These are phyloP conservation scores for Panagrolaimus sp. DNA, from an alignment of 1,140 invertebrate species.

Conservation along the genomic window DNA sequence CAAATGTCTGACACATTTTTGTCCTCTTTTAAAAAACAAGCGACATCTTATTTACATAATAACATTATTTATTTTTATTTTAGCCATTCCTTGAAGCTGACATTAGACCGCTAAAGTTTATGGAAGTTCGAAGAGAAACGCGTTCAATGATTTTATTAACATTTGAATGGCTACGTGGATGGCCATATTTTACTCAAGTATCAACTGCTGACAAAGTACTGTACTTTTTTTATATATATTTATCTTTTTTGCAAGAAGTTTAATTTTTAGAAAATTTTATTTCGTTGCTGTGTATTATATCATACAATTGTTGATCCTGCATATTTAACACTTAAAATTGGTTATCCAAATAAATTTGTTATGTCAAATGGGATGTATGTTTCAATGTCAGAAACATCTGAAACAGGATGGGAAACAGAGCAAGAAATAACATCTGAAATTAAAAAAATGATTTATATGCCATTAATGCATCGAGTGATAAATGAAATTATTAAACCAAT, in stretches of 20 bases:
- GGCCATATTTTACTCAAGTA: background rate
- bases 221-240: background rate
- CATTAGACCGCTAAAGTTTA: slow-evolving; percentile 4
- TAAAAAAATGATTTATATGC: slow-evolving; percentile 25
- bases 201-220: background rate
- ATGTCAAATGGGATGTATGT: slow-evolving; percentile 10
- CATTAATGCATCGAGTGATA: slow-evolving; percentile 29
- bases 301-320: slow-evolving; percentile 6
- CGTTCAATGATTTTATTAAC: slow-evolving; percentile 1
- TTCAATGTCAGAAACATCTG: background rate
- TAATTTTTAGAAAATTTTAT: background rate
- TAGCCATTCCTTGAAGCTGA: background rate
- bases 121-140: slow-evolving; percentile 4
- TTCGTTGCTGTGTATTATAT: background rate
- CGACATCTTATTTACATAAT: no score
- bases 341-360: slow-evolving; percentile 6
- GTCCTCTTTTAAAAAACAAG: no score
- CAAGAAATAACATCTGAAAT: background rate
- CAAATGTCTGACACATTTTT: no score
- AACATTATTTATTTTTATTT: background rate
- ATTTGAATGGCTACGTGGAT: slow-evolving; percentile 3
- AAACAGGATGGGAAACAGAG: background rate
- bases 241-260: background rate
- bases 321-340: background rate
- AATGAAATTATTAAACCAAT: slow-evolving; percentile 34